These are phyloP conservation scores for Oncorhynchus tshawytscha DNA, from an alignment of 2,113 vertebrate species.

Conservation along the genomic window DNA sequence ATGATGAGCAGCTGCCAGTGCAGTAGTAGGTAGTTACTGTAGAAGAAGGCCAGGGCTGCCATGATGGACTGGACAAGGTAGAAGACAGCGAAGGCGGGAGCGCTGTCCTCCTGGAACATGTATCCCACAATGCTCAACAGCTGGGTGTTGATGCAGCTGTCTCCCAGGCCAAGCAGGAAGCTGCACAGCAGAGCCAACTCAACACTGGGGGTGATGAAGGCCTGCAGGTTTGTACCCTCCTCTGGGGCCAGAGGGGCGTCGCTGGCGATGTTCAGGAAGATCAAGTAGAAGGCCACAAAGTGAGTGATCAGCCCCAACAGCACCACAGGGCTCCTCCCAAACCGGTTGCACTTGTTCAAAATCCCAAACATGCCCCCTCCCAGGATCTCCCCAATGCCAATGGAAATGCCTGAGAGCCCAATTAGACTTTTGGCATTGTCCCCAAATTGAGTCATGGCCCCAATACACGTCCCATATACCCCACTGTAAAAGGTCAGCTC, in stretches of 20 bases:
- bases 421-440: constrained; percentile 89
- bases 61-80: constrained; percentile 97
- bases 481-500: constrained; percentile 96
- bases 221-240: constrained; percentile 79
- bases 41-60: constrained; percentile 92
- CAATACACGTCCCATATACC: constrained; percentile 94
- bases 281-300: constrained; percentile 88
- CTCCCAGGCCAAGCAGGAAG: constrained; percentile 91
- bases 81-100: constrained; percentile 92
- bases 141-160: constrained; percentile 98
- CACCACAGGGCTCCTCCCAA: constrained; percentile 91
- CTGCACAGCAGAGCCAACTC: constrained; percentile 89
- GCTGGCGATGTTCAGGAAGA: constrained; percentile 90
- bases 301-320: constrained; percentile 87
- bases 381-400: constrained; percentile 92
- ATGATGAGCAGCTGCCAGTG: constrained; percentile 97
- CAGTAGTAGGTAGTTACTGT: constrained; percentile 95
- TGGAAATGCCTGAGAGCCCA: constrained; percentile 93
- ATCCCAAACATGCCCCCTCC: constrained; percentile 93
- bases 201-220: constrained; percentile 83
- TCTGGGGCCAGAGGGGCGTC: constrained; percentile 87
- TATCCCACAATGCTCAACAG: constrained; percentile 93
- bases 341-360: constrained; percentile 81
- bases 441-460: constrained; percentile 87
- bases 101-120: constrained; percentile 86